Evolutionary conservation across 2,113 vertebrate genomes (phyloP).

Genomic region (Bothrops jararaca): DNA sequence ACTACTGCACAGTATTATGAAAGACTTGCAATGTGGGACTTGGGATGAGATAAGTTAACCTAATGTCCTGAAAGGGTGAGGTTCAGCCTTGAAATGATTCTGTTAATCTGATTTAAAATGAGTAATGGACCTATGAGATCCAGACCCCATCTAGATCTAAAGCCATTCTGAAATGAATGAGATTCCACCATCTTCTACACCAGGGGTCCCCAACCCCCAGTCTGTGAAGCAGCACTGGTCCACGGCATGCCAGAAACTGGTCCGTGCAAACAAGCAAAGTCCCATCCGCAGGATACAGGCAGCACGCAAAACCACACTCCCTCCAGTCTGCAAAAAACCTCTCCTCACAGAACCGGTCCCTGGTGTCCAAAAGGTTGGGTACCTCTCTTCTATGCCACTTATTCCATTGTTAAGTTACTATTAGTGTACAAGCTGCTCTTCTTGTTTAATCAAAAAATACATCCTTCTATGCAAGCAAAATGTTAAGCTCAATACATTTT

Average conservation of each 20-base stretch:
- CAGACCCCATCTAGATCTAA: neutral
- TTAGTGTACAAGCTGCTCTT: neutral
- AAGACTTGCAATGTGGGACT: neutral
- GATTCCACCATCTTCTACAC: neutral
- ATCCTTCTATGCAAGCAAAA: neutral
- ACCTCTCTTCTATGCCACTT: neutral
- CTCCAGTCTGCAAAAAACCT: too few species aligned
- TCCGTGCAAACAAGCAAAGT: too few species aligned
- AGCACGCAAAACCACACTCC: too few species aligned
- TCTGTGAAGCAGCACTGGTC: too few species aligned
- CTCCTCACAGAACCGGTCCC: too few species aligned
- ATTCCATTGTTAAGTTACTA: constrained; percentile 1
- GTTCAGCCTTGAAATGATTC: neutral
- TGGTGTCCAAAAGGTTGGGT: too few species aligned
- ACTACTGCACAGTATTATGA: neutral
- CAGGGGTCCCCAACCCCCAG: neutral
- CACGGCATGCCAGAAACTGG: too few species aligned
- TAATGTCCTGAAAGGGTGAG: neutral
- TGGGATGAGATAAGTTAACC: neutral
- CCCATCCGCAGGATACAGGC: too few species aligned
- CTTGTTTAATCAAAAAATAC: neutral
- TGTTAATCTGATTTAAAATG: neutral
- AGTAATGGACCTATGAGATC: neutral
- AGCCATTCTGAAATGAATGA: neutral
- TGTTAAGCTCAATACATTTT: neutral